These are phyloP conservation scores for Melanotaenia duboulayi DNA, from an alignment of 2,113 vertebrate species.

Conservation along the genomic window DNA sequence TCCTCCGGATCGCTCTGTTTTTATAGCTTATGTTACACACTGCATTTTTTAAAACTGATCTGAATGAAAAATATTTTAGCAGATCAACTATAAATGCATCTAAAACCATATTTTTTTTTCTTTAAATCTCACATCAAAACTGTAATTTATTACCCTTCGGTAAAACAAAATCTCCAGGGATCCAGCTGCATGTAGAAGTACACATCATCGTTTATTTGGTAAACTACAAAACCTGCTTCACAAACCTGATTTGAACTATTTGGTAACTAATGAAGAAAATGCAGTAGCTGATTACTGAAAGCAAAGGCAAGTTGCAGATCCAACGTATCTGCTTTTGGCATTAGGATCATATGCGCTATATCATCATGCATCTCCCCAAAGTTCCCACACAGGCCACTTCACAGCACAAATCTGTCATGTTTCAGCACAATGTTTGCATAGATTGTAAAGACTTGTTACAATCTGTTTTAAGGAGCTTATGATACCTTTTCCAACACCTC, in stretches of 20 bases:
- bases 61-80: too few species aligned
- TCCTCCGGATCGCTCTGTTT: not conserved
- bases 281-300: not conserved
- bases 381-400: not conserved
- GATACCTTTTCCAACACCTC: slow-evolving; percentile 20
- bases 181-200: too few species aligned
- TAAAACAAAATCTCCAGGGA: too few species aligned
- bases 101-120: too few species aligned
- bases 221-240: too few species aligned
- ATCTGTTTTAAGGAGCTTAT: slow-evolving; percentile 36
- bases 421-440: not conserved
- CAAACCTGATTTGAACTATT: not conserved
- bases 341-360: not conserved
- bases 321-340: not conserved
- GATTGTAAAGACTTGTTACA: not conserved
- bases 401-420: not conserved
- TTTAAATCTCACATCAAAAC: too few species aligned
- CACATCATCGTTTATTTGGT: too few species aligned
- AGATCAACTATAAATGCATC: too few species aligned
- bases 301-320: not conserved
- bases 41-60: too few species aligned
- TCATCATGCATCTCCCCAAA: not conserved
- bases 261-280: too few species aligned
- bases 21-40: too few species aligned
- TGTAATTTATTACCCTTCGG: too few species aligned